phyloP scores from a whole-genome alignment of 1,140 invertebrate species.

The Drosophila punjabiensis region DNA sequence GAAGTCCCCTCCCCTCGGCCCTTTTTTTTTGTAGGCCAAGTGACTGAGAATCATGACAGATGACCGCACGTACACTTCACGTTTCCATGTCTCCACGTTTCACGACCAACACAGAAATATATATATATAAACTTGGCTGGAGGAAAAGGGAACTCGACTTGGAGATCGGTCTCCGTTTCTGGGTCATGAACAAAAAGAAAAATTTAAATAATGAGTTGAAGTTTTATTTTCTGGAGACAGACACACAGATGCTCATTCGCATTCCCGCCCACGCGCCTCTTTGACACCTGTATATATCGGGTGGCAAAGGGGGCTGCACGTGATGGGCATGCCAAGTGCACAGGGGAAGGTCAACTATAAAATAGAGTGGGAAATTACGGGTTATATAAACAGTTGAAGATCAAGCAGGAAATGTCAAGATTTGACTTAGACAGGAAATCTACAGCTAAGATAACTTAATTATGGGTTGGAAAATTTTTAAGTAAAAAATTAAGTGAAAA shows the following conservation, averaged over 20 bases:
- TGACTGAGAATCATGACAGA: slow-evolving; percentile 74
- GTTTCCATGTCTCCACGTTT: slow-evolving; percentile 61
- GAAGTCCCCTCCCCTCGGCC: background rate
- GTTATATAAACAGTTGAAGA: background rate
- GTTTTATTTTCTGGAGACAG: slow-evolving; percentile 38
- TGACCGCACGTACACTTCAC: slow-evolving; percentile 78
- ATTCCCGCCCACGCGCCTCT: slow-evolving; percentile 16
- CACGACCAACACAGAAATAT: slow-evolving; percentile 27
- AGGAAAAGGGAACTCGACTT: background rate
- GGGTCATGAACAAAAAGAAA: slow-evolving; percentile 73
- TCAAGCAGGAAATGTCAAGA: background rate
- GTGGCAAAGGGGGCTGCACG: slow-evolving; percentile 53
- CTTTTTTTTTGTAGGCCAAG: slow-evolving; percentile 67
- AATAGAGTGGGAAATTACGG: background rate
- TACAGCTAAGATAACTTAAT: background rate
- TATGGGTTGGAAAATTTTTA: background rate
- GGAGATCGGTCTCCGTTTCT: slow-evolving; percentile 63
- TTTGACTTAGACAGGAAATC: background rate
- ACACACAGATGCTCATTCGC: slow-evolving; percentile 9
- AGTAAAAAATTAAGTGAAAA: no score
- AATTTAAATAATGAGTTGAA: slow-evolving; percentile 78
- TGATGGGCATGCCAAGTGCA: slow-evolving; percentile 52
- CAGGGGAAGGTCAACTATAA: slow-evolving; percentile 14
- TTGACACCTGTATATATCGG: slow-evolving; percentile 33
- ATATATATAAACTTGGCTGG: slow-evolving; percentile 12